These are phyloP conservation scores for Chrysina gloriosa DNA, from an alignment of 2,888 invertebrate species.

Conservation along the genomic window DNA sequence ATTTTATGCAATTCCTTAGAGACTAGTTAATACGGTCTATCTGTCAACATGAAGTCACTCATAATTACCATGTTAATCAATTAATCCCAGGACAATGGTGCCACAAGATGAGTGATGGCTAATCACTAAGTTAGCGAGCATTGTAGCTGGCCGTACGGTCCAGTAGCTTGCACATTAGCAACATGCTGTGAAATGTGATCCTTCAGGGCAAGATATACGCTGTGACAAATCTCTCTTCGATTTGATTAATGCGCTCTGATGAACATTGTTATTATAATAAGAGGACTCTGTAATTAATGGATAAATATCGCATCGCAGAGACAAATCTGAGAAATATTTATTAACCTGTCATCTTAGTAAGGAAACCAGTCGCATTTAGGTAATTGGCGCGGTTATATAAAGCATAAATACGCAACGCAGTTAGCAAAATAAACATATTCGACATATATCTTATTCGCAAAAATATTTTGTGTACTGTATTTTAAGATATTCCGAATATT, in stretches of 20 bases:
- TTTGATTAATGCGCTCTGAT: conserved; percentile 43
- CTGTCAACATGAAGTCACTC: conserved; percentile 35
- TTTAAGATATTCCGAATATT: too few relatives aligned
- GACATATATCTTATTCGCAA: too few relatives aligned
- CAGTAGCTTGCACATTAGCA: conserved; percentile 51
- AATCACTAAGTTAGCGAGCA: conserved; percentile 55
- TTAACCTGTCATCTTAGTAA: not conserved
- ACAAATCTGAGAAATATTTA: conserved; percentile 28
- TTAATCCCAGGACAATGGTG: conserved; percentile 55
- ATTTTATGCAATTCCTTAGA: not conserved
- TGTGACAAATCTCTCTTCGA: conserved; percentile 49
- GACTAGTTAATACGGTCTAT: conserved; percentile 10
- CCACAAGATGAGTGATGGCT: conserved; percentile 55
- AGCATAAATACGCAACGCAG: too few relatives aligned
- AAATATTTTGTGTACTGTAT: too few relatives aligned
- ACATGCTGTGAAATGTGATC: conserved; percentile 52
- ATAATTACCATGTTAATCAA: conserved; percentile 49
- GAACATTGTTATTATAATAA: conserved; percentile 42
- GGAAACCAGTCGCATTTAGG: not conserved
- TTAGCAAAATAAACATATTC: too few relatives aligned
- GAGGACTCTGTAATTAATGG: conserved; percentile 30
- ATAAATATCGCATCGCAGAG: not conserved
- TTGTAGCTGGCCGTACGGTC: conserved; percentile 50
- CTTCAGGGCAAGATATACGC: conserved; percentile 51
- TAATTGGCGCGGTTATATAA: too few relatives aligned